A percentile compares a stretch with the other conserved stretches of the same genome.
phyloP scores from a whole-genome alignment of 2,113 vertebrate species.

The Oreochromis niloticus region DNA sequence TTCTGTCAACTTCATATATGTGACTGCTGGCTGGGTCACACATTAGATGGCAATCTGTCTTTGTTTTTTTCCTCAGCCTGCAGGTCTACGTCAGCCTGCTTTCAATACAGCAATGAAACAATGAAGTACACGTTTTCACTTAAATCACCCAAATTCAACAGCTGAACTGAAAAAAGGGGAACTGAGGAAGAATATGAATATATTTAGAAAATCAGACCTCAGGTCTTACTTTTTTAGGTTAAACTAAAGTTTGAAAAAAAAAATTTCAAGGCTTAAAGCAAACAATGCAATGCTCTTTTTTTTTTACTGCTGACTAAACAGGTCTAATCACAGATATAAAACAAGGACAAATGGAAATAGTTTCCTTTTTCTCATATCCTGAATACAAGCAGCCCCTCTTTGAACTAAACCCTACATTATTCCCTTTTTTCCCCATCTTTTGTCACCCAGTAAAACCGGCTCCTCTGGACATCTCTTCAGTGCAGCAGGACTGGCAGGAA shows the following conservation, averaged over 20 bases:
- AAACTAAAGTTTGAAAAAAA: background rate
- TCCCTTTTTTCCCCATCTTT: background rate
- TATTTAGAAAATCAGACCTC: background rate
- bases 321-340: background rate
- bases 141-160: background rate
- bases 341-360: background rate
- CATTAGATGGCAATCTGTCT: background rate
- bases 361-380: background rate
- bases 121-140: background rate
- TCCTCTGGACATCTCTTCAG: constrained; percentile 82
- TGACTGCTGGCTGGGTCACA: background rate
- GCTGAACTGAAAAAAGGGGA: background rate
- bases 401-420: background rate
- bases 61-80: background rate
- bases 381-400: background rate
- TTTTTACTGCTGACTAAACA: background rate
- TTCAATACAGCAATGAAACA: background rate
- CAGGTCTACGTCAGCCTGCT: background rate
- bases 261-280: background rate
- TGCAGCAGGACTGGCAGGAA: constrained; percentile 87
- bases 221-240: background rate
- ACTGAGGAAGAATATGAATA: background rate
- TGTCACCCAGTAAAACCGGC: constrained; percentile 80
- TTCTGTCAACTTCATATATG: background rate
- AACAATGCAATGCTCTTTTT: background rate